Base-by-base conservation (phyloP, 1,140 invertebrate species). In the Brachionus koreanus region DNA sequence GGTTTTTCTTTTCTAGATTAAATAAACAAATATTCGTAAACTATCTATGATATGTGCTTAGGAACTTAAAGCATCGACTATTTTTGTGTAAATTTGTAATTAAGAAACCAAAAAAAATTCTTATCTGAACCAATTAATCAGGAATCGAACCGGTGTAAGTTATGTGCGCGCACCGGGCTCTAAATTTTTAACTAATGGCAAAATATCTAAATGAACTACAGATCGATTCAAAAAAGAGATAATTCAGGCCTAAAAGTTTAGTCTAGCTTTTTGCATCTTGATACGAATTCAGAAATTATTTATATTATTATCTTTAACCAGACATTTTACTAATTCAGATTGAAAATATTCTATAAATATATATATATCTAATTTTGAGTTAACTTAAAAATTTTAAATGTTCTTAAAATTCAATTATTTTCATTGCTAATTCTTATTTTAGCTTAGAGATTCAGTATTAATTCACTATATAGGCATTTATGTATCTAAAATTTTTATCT, bases 1-100 rank as follows among this genome's bases (percentile, higher is more conserved):
- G 13, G 63, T 65, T 65, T 5, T 65, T 65, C n/a, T 65, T 35
- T 65, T 65, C 33, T 65, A 65, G 63, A 65, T 33, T 23, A 65
- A 65, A 65, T 65, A 65, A 65, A 65, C 63, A 65, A 33, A 65
- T n/a, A 65, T 37, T 33, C 49, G 16, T 19, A 19, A 57, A 57
- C 49, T 19, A 25, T n/a, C 49, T 57, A 57, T 57, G 49, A 57
- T 57, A 25, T 57, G 49, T 19, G 49, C 46, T 16, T 3, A 52
- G 46, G 19, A 57, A 57, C 49, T 57, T 25, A 57, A 23, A 57
- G 19, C n/a, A 16, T 57, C 49, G 19, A 25, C 49, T 57, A 57
- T 57, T 57, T 42, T 57, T 57, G 49, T 57, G 49, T 57, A 57
- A 57, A 57, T 57, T 57, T 57, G 49, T 57, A 57, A 57, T 57